Base-by-base conservation (phyloP, 2,113 vertebrate genomes). In the Gracilinanus agilis region DNA sequence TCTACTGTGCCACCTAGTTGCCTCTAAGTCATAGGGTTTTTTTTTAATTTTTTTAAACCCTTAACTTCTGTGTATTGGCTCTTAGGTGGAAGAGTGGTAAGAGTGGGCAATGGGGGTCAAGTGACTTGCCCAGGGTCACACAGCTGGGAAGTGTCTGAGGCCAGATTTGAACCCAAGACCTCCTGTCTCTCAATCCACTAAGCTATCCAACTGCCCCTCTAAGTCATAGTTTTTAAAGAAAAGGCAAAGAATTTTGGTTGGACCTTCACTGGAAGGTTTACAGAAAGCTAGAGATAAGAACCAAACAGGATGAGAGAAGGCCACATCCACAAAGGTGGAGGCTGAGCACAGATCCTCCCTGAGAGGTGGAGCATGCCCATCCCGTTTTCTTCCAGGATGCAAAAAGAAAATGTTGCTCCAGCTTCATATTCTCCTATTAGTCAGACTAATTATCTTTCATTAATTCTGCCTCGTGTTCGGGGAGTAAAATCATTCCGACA, bases 381-480 rank as follows among this genome's bases (percentile, higher is more conserved):
- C 91, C n/a, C 27, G 75, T 97, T 98, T 97, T 97, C 54, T 97
- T 88, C 92, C 95, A 95, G 93, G 96, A 27, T 54, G 55, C 21
- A 55, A 97, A 96, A 95, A 67, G 95, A 95, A 96, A 93, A 93
- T 53, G 94, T 91, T 91, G 90, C 93, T 97, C 97, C 93, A 91
- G 90, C 61, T 97, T 97, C 94, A 94, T 83, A 97, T 90, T 96
- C 75, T 96, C 95, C 55, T 94, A 96, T 98, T 96, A 97, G 94
- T 90, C 96, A 96, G 96, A 3, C 75, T 94, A 96, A 97, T 98
- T 98, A 97, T 94, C 96, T 96, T 97, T 97, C 94, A 97, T 97
- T 98, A 98, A 97, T 98, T 97, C 96, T 98, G 97, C 44, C 96
- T 75, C 89, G 58, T 94, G 91, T 95, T 98, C 98, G 97, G 95